Base-by-base conservation (phyloP, 2,797 vertebrate genomes). In the Mus caroli region DNA sequence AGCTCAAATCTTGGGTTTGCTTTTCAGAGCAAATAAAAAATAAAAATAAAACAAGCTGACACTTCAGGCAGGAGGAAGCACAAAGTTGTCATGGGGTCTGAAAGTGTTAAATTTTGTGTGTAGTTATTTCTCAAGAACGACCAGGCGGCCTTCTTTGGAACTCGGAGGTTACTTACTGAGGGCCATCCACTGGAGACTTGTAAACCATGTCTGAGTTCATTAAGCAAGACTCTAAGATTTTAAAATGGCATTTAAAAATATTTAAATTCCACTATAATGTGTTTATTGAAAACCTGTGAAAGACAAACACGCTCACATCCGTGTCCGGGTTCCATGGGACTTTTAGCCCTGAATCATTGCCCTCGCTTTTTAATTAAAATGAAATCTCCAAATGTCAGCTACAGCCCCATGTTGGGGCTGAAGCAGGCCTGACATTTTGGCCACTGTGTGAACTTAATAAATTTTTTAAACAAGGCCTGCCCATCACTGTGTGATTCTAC, bases 291-390 rank as follows among this genome's bases (percentile, higher is more conserved):
- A 94, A 71, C 91, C 89, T 46, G n/a, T 64, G 91, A 87, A 73
- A 79, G 22, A 24, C 71, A 89, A 76, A 83, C 76, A 50, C 83
- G 15, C 3, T 56, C 28, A 26, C 79, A 37, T 6, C 28, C 46
- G 11, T 15, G 83, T 73, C 77, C 43, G 52, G 28, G 31, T 17
- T 62, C 80, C 69, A 10, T 1, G 6, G 78, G 20, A 24, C 78
- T 92, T 95, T 73, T 73, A 62, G 78, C 84, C 40, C 62, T 37
- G 76, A 95, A 84, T 76, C 56, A 54, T 19, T n/a, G 82, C 37
- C 86, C 92, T 67, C 75, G 46, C 71, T 80, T 95, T 95, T 92
- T 87, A 96, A 93, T 92, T 93, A 97, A 97, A 98, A 94, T 56
- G 56, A 93, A 92, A 92, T 80, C 88, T 94, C 90, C 83, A 50